Base-by-base conservation (phyloP, 2,113 vertebrate genomes). In the Salvelinus alpinus region DNA sequence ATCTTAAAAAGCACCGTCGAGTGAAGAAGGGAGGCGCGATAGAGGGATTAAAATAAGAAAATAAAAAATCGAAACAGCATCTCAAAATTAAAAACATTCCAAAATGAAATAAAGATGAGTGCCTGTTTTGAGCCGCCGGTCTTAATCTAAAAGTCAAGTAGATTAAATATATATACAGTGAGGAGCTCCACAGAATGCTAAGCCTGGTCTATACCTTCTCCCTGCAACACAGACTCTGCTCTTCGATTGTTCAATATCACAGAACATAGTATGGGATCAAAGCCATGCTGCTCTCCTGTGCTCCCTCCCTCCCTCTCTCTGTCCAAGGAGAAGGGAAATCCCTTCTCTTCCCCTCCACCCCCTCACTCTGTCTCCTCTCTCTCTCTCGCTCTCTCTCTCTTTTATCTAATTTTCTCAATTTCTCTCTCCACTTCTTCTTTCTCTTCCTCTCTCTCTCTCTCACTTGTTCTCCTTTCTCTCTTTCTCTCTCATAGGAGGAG, bases 21-120 rank as follows among this genome's bases (percentile, higher is more conserved):
- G 85, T 48, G 81, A 78, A 7, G 68, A 6, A 68, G 67, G 67
- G 67, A 16, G 73, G 74, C 51, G 20, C 13, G 25, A 25, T 20
- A 18, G 71, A 59, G 25, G 70, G 44, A 29, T 83, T 66, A 29
- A 34, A 44, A 48, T 76, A 73, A 78, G 48, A n/a, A 66, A 38
- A 60, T 64, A 70, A 69, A 68, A 71, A 85, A 3, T 54, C 80
- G 81, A 82, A 80, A 87, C 85, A 84, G 48, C 14, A 51, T 13
- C 12, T 54, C 83, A 77, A 92, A 93, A 92, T 93, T 91, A 89
- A 91, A 93, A 92, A 89, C 78, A 85, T 82, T 84, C 86, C 80
- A 85, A 88, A 91, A 92, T 93, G 88, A 92, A 94, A 93, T 91
- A 94, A 92, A 93, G 90, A 93, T 93, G 92, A 93, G 91, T 83